phyloP scores from a whole-genome alignment of 1,140 invertebrate genomes.

The Andrena cerasifolii region DNA sequence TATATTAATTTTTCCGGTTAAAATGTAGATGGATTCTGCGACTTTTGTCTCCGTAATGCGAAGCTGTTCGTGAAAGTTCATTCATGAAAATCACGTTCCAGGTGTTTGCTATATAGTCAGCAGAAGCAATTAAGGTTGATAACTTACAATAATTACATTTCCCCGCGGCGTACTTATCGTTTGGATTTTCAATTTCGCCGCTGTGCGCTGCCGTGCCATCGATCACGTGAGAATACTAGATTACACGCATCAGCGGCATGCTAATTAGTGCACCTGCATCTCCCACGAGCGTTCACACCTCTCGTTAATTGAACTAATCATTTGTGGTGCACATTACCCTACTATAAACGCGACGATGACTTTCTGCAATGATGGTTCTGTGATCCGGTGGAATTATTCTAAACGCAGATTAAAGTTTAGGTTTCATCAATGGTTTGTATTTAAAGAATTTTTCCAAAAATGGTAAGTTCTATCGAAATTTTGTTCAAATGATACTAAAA shows the following conservation, averaged over 20 bases:
- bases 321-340: background rate
- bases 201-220: background rate
- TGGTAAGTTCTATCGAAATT: too few relatives aligned
- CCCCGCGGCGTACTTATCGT: background rate
- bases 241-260: constrained; percentile 4
- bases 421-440: too few relatives aligned
- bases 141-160: constrained; percentile 30
- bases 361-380: background rate
- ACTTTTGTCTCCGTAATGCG: too few relatives aligned
- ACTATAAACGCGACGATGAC: constrained; percentile 11
- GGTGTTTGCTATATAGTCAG: background rate
- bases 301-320: constrained; percentile 33
- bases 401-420: too few relatives aligned
- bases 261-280: constrained; percentile 35
- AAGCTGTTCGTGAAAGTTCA: background rate
- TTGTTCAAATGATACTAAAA: too few relatives aligned
- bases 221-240: constrained; percentile 5
- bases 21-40: too few relatives aligned
- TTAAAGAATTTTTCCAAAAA: too few relatives aligned
- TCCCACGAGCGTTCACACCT: background rate
- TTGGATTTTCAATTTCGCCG: constrained; percentile 3
- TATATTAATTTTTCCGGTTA: background rate
- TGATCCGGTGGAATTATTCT: too few relatives aligned
- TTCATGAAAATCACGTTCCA: background rate
- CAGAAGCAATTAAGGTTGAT: background rate